phyloP scores from a whole-genome alignment of 2,888 invertebrate genomes.

The Polyommatus icarus region DNA sequence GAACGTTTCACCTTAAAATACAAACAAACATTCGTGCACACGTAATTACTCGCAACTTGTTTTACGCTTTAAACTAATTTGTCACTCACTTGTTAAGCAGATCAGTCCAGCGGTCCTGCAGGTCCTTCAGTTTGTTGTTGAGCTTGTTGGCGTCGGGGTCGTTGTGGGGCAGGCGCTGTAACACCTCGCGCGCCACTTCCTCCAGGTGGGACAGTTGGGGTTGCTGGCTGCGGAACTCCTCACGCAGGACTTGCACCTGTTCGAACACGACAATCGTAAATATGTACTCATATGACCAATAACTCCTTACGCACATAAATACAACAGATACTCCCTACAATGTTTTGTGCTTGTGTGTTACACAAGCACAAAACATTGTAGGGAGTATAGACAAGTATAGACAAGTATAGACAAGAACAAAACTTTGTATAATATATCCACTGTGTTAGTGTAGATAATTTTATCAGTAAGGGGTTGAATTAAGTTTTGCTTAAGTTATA shows the following conservation, averaged over 20 bases:
- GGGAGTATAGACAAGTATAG: too few species aligned
- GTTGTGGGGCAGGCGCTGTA: constrained; percentile 79
- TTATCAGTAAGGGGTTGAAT: too few species aligned
- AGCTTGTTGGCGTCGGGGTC: constrained; percentile 75
- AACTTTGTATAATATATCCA: too few species aligned
- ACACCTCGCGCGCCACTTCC: constrained; percentile 88
- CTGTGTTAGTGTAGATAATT: too few species aligned
- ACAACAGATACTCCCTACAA: too few species aligned
- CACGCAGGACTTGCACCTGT: constrained; percentile 92
- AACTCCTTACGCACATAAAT: neutral
- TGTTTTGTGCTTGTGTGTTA: too few species aligned
- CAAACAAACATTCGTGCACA: too few species aligned
- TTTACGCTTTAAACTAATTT: neutral
- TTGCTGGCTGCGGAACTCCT: constrained; percentile 96
- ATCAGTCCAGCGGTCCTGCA: constrained; percentile 90
- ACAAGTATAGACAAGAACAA: too few species aligned
- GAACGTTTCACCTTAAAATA: too few species aligned
- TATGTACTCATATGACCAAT: neutral
- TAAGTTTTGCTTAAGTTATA: too few species aligned
- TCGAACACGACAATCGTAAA: neutral
- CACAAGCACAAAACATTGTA: too few species aligned
- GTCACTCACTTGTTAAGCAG: constrained; percentile 80
- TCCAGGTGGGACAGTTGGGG: constrained; percentile 93
- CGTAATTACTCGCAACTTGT: neutral
- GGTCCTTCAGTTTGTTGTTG: constrained; percentile 84